Evolutionary conservation across 2,113 vertebrate species (phyloP).

Genomic region (Nettapus auritus): DNA sequence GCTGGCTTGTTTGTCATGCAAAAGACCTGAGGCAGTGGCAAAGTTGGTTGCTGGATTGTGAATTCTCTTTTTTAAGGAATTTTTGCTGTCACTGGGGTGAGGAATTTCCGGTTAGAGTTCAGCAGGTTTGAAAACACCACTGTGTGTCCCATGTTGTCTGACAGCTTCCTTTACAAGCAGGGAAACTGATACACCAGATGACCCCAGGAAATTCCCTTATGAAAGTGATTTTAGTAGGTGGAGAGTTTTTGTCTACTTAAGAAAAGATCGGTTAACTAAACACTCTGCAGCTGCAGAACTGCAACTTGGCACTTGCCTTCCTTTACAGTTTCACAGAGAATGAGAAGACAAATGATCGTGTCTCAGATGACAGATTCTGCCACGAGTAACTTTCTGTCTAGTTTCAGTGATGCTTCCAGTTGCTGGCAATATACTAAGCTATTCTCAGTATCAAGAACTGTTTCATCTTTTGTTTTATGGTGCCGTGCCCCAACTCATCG

Average conservation of each 20-base stretch:
- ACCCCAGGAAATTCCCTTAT: neutral
- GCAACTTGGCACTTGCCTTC: neutral
- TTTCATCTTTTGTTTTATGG: neutral
- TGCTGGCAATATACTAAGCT: neutral
- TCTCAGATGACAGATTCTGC: neutral
- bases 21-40: neutral
- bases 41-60: neutral
- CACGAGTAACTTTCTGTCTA: neutral
- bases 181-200: rapidly evolving
- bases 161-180: neutral
- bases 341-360: neutral
- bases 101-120: neutral
- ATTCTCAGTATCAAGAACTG: neutral
- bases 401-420: neutral
- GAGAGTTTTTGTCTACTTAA: neutral
- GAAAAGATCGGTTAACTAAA: neutral
- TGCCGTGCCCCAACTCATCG: neutral
- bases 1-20: neutral
- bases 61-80: neutral
- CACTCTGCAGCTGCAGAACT: neutral
- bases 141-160: neutral
- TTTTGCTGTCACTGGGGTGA: neutral
- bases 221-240: neutral
- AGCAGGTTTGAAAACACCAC: neutral
- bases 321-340: neutral